phyloP scores from a whole-genome alignment of 1,140 invertebrate genomes.

The Trachymyrmex cornetzi region DNA sequence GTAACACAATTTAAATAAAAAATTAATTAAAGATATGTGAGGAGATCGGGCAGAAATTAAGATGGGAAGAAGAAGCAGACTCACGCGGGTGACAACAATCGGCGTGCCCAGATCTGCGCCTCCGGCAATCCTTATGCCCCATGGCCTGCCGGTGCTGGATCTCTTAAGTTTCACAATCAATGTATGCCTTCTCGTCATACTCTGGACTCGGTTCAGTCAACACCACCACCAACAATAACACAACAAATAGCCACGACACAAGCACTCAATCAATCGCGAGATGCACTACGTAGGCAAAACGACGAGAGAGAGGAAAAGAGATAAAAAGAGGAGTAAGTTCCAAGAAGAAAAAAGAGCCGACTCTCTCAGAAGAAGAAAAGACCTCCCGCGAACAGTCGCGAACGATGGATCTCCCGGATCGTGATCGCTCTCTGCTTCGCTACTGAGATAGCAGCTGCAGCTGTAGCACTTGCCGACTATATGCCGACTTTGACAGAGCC shows the following conservation, averaged over 20 bases:
- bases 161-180: slow-evolving; percentile 92
- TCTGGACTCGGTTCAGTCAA: slow-evolving; percentile 67
- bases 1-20: slow-evolving; percentile 2
- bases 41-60: neutral
- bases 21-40: neutral
- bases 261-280: slow-evolving; percentile 31
- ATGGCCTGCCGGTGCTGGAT: slow-evolving; percentile 92
- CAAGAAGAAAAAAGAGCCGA: neutral
- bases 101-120: slow-evolving; percentile 96
- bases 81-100: slow-evolving; percentile 96
- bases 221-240: slow-evolving; percentile 36
- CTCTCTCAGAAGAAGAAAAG: slow-evolving; percentile 20
- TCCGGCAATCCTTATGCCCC: slow-evolving; percentile 97
- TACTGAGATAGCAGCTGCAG: slow-evolving; percentile 70
- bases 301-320: neutral
- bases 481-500: slow-evolving; percentile 84
- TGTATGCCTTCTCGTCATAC: slow-evolving; percentile 89
- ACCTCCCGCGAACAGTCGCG: slow-evolving; percentile 8
- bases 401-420: slow-evolving; percentile 51
- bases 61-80: slow-evolving; percentile 75
- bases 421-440: slow-evolving; percentile 63
- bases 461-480: slow-evolving; percentile 68
- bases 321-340: neutral
- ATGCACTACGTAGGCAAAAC: neutral
- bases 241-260: slow-evolving; percentile 33